A percentile compares a stretch with the other conserved stretches of the same genome.
These are phyloP conservation scores for Zaprionus camerounensis DNA, from an alignment of 1,140 invertebrate genomes.

Conservation along the genomic window DNA sequence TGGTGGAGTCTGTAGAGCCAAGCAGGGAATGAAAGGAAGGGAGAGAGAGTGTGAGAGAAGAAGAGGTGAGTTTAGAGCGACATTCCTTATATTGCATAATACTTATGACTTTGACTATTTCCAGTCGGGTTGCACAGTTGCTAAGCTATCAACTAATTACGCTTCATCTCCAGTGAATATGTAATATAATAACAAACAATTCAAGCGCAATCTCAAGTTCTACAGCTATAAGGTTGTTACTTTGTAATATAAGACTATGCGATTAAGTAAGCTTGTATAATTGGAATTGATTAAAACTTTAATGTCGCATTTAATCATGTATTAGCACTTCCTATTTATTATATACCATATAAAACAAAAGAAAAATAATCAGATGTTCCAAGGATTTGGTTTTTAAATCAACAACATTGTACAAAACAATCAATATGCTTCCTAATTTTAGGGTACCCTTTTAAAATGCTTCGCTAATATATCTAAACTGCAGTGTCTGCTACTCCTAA, in stretches of 20 bases:
- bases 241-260: background rate
- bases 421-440: too few relatives aligned
- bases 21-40: too few relatives aligned
- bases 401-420: too few relatives aligned
- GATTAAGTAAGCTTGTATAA: background rate
- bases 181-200: background rate
- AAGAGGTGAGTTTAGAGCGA: background rate
- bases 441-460: too few relatives aligned
- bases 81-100: background rate
- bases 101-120: background rate
- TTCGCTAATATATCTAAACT: too few relatives aligned
- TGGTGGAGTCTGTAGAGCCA: conserved; percentile 83
- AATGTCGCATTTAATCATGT: background rate
- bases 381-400: too few relatives aligned
- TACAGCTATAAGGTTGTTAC: background rate
- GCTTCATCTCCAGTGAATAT: background rate
- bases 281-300: background rate
- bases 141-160: background rate
- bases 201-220: background rate
- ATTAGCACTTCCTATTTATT: background rate
- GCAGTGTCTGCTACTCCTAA: too few relatives aligned
- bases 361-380: too few relatives aligned
- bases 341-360: too few relatives aligned
- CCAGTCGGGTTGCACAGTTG: background rate
- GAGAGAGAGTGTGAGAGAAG: background rate